Evolutionary conservation across 2,888 invertebrate species (phyloP).

Genomic region (Volucella zonaria): DNA sequence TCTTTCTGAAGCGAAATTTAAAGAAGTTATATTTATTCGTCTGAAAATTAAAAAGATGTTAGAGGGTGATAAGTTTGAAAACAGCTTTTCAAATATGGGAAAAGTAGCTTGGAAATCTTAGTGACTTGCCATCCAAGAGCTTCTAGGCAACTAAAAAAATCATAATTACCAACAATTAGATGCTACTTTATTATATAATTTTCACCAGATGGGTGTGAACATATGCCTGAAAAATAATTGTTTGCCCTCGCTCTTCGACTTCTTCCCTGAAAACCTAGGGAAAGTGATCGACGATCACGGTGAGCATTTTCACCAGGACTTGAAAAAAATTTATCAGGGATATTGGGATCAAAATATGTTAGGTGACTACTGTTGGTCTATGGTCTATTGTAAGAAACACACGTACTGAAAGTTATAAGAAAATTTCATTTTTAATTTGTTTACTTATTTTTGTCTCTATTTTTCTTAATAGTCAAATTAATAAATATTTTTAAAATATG

Average conservation of each 20-base stretch:
- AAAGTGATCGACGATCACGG: background rate
- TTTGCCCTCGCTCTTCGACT: background rate
- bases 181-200: background rate
- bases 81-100: background rate
- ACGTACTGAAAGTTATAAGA: too few species aligned
- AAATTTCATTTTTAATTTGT: background rate
- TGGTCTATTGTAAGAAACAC: background rate
- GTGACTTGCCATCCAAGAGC: background rate
- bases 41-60: background rate
- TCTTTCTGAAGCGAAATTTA: too few species aligned
- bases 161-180: background rate
- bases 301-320: background rate
- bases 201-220: background rate
- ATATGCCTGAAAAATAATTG: background rate
- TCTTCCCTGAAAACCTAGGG: background rate
- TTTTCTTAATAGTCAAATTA: background rate
- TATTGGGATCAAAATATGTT: background rate
- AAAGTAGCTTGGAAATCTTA: background rate
- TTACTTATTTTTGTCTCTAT: background rate
- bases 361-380: background rate
- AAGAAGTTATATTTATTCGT: background rate
- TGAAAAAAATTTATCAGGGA: background rate
- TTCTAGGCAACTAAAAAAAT: background rate
- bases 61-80: too few species aligned
- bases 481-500: background rate